These are phyloP conservation scores for Erythrocercus mccallii DNA, from an alignment of 2,113 vertebrate species.

Conservation along the genomic window DNA sequence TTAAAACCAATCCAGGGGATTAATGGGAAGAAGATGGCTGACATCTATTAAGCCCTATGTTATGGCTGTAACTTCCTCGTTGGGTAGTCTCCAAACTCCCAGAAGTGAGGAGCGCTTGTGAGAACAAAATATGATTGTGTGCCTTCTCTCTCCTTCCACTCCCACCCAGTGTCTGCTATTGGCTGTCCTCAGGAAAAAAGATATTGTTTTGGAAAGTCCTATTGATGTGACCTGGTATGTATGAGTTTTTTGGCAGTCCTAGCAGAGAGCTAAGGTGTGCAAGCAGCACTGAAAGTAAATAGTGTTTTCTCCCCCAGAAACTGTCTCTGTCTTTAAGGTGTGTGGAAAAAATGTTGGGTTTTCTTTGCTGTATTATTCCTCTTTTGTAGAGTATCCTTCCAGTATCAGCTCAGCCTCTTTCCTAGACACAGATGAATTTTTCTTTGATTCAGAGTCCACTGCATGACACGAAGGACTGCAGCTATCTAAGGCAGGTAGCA, in stretches of 20 bases:
- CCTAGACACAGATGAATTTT: background rate
- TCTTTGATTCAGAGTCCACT: background rate
- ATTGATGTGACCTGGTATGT: fast-evolving
- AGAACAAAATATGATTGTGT: background rate
- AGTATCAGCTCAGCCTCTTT: background rate
- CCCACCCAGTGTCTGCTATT: background rate
- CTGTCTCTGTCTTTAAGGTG: background rate
- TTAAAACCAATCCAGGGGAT: background rate
- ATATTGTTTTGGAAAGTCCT: background rate
- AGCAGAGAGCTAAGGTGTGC: background rate
- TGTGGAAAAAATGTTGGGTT: background rate
- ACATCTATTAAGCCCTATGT: background rate
- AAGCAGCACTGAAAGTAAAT: background rate
- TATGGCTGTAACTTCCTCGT: background rate
- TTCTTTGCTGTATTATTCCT: background rate
- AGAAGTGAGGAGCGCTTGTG: background rate
- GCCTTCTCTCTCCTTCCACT: background rate
- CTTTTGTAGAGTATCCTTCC: background rate
- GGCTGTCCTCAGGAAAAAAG: background rate
- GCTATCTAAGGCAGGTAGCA: background rate
- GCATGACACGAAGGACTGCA: background rate
- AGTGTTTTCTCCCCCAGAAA: background rate
- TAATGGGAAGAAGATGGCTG: background rate
- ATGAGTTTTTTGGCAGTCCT: background rate
- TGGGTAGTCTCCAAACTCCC: background rate